Conservation (phyloP, 2,113 vertebrate species). For the Mus pahari region DNA sequence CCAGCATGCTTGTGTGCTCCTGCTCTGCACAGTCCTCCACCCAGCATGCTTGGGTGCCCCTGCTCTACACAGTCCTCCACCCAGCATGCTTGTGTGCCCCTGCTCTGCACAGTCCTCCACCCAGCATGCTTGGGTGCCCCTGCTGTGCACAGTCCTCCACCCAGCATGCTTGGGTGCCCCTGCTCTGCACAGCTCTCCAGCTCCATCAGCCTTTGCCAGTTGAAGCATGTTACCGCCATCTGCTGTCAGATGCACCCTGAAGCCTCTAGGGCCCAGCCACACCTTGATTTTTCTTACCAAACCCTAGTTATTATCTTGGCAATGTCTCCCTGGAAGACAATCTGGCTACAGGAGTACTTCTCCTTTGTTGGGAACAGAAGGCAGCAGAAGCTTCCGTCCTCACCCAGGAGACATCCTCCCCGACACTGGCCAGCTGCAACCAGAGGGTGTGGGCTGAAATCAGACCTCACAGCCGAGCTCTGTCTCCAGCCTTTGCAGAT, state of each 20-base stretch:
- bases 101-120: no score
- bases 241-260: conserved; percentile 50
- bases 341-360: conserved; percentile 38
- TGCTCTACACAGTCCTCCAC: no score
- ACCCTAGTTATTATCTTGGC: conserved; percentile 66
- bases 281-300: conserved; percentile 73
- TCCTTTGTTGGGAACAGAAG: conserved; percentile 55
- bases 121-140: no score
- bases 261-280: background rate
- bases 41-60: no score
- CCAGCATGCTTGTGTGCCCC: no score
- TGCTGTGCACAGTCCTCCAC: no score
- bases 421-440: conserved; percentile 46
- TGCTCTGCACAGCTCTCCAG: background rate
- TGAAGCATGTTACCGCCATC: conserved; percentile 58
- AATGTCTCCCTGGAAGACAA: conserved; percentile 18
- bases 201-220: background rate
- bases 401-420: background rate
- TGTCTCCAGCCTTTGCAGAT: conserved; percentile 55
- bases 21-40: no score
- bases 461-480: background rate
- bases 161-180: background rate
- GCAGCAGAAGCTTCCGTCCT: conserved; percentile 28
- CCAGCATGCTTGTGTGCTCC: no score
- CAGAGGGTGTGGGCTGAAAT: background rate